Evolutionary conservation across 2,888 invertebrate genomes (phyloP), one percentile per base, ranked within the genome.

Genomic region (Campaea margaritaria): DNA sequence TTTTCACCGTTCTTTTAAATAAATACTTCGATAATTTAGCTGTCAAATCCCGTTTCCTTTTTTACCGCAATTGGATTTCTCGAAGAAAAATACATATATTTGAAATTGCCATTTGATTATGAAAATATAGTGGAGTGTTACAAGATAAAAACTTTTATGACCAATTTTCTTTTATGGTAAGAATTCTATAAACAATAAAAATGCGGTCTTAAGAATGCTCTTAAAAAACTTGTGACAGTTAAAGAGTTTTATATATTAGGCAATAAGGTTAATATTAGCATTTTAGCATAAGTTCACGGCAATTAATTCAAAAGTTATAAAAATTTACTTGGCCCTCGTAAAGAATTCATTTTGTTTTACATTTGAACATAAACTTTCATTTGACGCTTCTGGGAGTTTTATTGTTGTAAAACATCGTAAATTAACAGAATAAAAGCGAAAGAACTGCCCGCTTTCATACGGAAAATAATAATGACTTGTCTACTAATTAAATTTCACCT

Each of bases 281-380:
- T 47, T 55, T 59, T 46, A 38, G 45, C 38, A 27, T 51, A 44
- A 47, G 47, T 61, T 46, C 51, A 61, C 42, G 55, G 51, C 31
- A 52, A 61, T 61, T 61, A 61, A 61, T 56, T 50, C 50, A 47
- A 47, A 55, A 43, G 60, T 44, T 55, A 46, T 57, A 46, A 56
- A 55, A 47, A 39, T 45, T 49, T 52, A 55, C 45, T 45, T 41
- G 16, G n/a, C 43, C 14, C 54, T 45, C 62, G 52, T 63, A 63
- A 63, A 58, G 39, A 55, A 55, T 49, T 54, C 43, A 58, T 58
- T 55, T 45, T 59, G 47, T 60, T 64, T 64, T 57, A 64, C 59
- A 57, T 54, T 51, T 46, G 45, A 14, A 34, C 43, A 58, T 60
- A 60, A 60, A 64, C 59, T 64, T 64, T 54, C 57, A 34, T 58